Evolutionary conservation across 2,113 vertebrate genomes (phyloP).

Genomic region (Cheilinus undulatus): DNA sequence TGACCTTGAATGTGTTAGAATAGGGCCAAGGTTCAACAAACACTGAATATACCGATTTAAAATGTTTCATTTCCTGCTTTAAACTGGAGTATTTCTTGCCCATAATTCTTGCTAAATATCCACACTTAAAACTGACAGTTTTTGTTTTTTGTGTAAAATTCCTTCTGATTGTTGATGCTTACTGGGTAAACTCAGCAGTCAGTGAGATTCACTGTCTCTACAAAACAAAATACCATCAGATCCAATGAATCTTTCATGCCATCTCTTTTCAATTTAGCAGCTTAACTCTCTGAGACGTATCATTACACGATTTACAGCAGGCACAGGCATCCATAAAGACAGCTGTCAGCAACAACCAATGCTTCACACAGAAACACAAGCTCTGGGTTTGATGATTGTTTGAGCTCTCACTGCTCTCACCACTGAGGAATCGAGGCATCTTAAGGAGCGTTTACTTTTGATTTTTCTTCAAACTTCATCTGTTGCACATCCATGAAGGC

Average conservation of each 20-base stretch:
- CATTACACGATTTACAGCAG: slow-evolving; percentile 1
- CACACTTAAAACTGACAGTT: no score
- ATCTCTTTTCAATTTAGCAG: slow-evolving; percentile 18
- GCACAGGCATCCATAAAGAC: neutral
- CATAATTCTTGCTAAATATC: no score
- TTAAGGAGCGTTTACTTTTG: slow-evolving; percentile 12
- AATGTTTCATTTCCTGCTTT: no score
- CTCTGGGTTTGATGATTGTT: slow-evolving; percentile 3
- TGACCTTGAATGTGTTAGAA: no score
- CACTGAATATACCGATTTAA: no score
- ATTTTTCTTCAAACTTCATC: no score
- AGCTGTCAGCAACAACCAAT: slow-evolving; percentile 21
- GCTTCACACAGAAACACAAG: neutral
- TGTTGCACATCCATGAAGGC: no score
- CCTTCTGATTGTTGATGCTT: no score
- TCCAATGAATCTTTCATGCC: neutral
- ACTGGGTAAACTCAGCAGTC: neutral
- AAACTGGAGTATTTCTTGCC: no score
- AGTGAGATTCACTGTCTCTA: neutral
- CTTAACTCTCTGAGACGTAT: neutral
- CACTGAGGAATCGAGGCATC: slow-evolving; percentile 1
- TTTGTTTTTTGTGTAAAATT: no score
- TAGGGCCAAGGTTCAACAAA: no score
- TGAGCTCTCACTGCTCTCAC: slow-evolving; percentile 10
- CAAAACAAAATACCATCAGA: neutral